Evolutionary conservation across 1,140 invertebrate species (phyloP), one percentile per base, ranked within the genome.

Genomic region (Drosophila prosaltans): DNA sequence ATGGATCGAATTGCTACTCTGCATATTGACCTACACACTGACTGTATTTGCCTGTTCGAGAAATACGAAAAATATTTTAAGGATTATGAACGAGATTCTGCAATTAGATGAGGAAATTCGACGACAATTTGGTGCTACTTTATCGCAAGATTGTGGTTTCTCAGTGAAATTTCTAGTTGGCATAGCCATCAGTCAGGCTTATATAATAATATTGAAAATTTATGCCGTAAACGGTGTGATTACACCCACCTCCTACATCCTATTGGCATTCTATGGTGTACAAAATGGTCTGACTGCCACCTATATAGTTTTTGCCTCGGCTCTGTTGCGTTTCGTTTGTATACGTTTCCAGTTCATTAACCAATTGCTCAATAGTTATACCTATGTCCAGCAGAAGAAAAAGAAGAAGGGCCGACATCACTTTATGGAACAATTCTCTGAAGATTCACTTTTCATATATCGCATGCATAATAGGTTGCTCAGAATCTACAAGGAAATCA

Each of bases 391-490:
- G 24, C 88, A 86, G 26, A 72, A 69, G 24, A 72, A 71, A 28
- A 32, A 39, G 1, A 66, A 65, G 36, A 59, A 32, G 9, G 65
- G 11, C 65, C 39, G 55, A n/a, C 69, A 48, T 0, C 51, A 61
- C 24, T 16, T 58, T 41, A 91, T 91, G 90, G 77, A 89, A 2
- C 55, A 62, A 39, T 92, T 92, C 72, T 71, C 84, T 1, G 91
- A 92, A 43, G 85, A 91, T 48, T 86, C 91, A 5, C 64, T 91
- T 0, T 92, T 91, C 73, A 81, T 83, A 21, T 92, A 91, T 66
- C 90, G 91, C 40, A 86, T 90, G 48, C 91, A 92, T 69, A 92
- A 91, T 57, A 91, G 86, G 48, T 51, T 92, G 45, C 48, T 91
- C 43, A 75, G 88, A 40, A 91, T 92, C 26, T 91, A 88, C 55